Percentiles rank a stretch among this genome's conserved stretches.
These are phyloP conservation scores for Ornithoptera alexandrae DNA, from an alignment of 2,888 invertebrate species.

Conservation along the genomic window DNA sequence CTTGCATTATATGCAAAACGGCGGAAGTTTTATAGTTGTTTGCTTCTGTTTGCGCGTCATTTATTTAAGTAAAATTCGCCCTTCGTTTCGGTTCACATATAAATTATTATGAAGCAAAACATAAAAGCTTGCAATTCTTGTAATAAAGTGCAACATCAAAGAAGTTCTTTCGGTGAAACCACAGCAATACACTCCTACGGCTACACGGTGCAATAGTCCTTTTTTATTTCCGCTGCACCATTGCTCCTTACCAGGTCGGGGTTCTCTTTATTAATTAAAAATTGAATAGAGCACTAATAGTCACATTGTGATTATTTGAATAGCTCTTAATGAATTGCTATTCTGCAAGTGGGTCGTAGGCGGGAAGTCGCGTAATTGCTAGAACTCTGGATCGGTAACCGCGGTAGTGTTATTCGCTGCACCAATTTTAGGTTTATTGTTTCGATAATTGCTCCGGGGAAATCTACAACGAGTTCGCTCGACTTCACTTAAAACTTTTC, in stretches of 20 bases:
- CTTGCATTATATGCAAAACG: conserved; percentile 55
- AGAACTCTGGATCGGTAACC: conserved; percentile 69
- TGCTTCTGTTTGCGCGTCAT: conserved; percentile 52
- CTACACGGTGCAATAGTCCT: conserved; percentile 24
- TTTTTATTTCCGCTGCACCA: conserved; percentile 32
- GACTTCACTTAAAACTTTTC: conserved; percentile 55
- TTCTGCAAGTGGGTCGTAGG: conserved; percentile 66
- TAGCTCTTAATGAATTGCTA: conserved; percentile 75
- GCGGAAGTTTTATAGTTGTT: conserved; percentile 56
- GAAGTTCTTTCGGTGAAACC: conserved; percentile 55
- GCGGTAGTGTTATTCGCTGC: conserved; percentile 58
- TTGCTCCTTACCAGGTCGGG: conserved; percentile 36
- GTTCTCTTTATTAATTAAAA: conserved; percentile 63
- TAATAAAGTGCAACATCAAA: conserved; percentile 68
- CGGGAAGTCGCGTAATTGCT: conserved; percentile 66
- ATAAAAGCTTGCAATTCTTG: conserved; percentile 56
- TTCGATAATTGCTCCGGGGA: conserved; percentile 73
- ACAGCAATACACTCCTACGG: conserved; percentile 48
- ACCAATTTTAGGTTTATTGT: conserved; percentile 77
- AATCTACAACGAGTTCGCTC: conserved; percentile 51
- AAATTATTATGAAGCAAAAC: conserved; percentile 62
- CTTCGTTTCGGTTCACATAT: conserved; percentile 47
- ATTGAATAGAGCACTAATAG: conserved; percentile 65
- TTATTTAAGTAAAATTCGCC: conserved; percentile 54
- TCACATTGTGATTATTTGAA: conserved; percentile 75